Percentiles rank a stretch among this genome's conserved stretches.
phyloP scores from a whole-genome alignment of 2,113 vertebrate species.

The Zootoca vivipara region DNA sequence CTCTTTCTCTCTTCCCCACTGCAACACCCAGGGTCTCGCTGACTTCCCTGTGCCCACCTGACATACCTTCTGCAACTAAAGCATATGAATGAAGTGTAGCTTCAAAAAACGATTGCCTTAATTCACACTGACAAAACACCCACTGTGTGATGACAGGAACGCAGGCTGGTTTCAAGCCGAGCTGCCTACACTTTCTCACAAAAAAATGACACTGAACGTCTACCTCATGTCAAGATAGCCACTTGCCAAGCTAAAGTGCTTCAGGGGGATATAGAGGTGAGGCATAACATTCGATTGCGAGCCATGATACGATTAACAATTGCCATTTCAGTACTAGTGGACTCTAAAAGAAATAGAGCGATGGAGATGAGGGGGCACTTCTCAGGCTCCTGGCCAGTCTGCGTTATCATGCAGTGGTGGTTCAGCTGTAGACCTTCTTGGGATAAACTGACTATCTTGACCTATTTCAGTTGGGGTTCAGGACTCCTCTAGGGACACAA shows the following conservation, averaged over 20 bases:
- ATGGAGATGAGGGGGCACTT: not conserved
- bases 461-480: too few relatives aligned
- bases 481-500: too few relatives aligned
- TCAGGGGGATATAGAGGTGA: not conserved
- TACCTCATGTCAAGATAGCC: not conserved
- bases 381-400: not conserved
- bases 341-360: not conserved
- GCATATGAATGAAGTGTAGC: not conserved
- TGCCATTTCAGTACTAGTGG: not conserved
- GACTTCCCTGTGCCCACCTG: not conserved
- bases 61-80: not conserved
- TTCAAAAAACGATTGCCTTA: not conserved
- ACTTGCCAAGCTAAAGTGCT: not conserved
- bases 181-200: not conserved
- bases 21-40: not conserved
- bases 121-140: not conserved
- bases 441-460: too few relatives aligned
- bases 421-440: too few relatives aligned
- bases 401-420: too few relatives aligned
- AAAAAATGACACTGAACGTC: not conserved
- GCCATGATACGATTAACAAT: not conserved
- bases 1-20: too few relatives aligned
- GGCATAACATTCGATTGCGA: not conserved
- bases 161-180: not conserved
- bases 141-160: not conserved